These are phyloP conservation scores for Pseudococcus jackbeardsleyi DNA, from an alignment of 2,888 invertebrate genomes.

Conservation along the genomic window DNA sequence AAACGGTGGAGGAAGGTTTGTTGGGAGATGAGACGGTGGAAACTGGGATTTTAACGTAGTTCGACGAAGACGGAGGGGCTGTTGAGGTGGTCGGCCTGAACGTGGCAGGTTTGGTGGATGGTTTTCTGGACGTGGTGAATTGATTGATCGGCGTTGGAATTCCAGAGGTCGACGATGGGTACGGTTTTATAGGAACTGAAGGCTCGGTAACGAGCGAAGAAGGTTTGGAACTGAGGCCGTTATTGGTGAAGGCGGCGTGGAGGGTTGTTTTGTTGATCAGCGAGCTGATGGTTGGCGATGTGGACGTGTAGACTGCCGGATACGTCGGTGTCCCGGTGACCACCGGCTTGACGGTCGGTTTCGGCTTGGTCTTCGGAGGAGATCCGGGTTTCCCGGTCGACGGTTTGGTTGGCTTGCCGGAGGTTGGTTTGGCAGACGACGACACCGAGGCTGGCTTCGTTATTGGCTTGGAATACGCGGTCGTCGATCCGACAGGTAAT, in stretches of 20 bases:
- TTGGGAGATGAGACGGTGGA: slow-evolving; percentile 35
- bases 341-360: slow-evolving; percentile 67
- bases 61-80: background rate
- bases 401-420: slow-evolving; percentile 67
- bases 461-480: slow-evolving; percentile 47
- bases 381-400: slow-evolving; percentile 67
- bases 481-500: slow-evolving; percentile 60
- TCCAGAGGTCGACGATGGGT: slow-evolving; percentile 52
- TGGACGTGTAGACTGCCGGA: slow-evolving; percentile 66
- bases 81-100: background rate
- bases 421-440: slow-evolving; percentile 66
- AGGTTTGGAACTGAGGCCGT: slow-evolving; percentile 29
- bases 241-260: slow-evolving; percentile 21
- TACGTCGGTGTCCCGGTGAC: slow-evolving; percentile 69
- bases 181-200: slow-evolving; percentile 60
- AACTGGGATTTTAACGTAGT: slow-evolving; percentile 53
- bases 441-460: slow-evolving; percentile 65
- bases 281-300: slow-evolving; percentile 64
- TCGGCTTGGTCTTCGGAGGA: slow-evolving; percentile 65
- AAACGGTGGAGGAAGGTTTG: slow-evolving; percentile 37
- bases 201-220: slow-evolving; percentile 28
- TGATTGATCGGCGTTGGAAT: slow-evolving; percentile 61
- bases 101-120: slow-evolving; percentile 37
- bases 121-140: slow-evolving; percentile 55
- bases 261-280: slow-evolving; percentile 53